These are phyloP conservation scores for Cheirogaleus medius DNA, from an alignment of 2,113 vertebrate species.

Conservation along the genomic window DNA sequence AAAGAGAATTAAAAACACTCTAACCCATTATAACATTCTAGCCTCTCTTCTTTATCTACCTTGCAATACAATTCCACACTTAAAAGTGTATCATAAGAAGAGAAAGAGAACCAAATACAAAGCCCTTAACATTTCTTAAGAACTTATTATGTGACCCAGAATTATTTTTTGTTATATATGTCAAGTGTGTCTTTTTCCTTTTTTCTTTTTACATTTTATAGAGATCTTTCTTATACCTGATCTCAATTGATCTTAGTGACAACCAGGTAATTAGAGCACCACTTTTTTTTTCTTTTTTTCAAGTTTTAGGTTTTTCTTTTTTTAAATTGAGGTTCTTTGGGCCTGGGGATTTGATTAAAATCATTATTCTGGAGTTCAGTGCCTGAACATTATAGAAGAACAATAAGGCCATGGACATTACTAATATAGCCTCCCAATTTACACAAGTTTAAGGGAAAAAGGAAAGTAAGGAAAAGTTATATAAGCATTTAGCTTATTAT, in stretches of 20 bases:
- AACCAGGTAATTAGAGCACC: not conserved
- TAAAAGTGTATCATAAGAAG: not conserved
- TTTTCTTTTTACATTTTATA: not conserved
- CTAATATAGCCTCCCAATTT: not conserved
- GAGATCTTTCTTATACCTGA: not conserved
- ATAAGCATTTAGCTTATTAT: not conserved
- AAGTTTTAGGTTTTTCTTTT: not conserved
- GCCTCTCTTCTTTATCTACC: not conserved
- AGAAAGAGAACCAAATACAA: not conserved
- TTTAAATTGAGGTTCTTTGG: not conserved
- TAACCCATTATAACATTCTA: not conserved
- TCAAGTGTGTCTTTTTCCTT: not conserved
- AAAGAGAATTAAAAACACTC: not conserved
- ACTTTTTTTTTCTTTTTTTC: not conserved
- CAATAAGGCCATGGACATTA: not conserved
- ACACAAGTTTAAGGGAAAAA: not conserved
- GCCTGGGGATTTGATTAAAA: not conserved
- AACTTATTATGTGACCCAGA: not conserved
- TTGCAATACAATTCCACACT: not conserved
- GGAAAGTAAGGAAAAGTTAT: slow-evolving; percentile 15
- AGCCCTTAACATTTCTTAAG: not conserved
- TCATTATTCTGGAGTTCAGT: not conserved
- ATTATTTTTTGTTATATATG: not conserved
- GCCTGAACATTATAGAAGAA: not conserved
- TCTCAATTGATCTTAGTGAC: not conserved